Evolutionary conservation across 2,113 vertebrate genomes (phyloP).

Genomic region (Pycnonotus jocosus): DNA sequence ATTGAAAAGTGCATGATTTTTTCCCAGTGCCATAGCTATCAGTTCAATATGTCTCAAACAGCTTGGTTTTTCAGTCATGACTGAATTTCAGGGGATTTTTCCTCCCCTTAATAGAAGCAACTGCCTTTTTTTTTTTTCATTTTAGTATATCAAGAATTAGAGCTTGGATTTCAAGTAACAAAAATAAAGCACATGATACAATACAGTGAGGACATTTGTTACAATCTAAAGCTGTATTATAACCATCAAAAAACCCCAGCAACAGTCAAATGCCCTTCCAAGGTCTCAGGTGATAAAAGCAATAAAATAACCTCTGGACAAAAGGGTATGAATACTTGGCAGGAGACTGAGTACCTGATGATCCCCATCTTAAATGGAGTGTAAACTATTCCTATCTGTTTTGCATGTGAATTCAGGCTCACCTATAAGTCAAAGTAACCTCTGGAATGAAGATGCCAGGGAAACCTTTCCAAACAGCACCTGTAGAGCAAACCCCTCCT

Average conservation of each 20-base stretch:
- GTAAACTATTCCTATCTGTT: background rate
- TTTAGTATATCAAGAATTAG: background rate
- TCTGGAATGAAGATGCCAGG: background rate
- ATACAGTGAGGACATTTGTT: background rate
- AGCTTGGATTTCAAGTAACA: background rate
- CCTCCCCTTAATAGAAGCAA: background rate
- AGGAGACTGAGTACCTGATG: background rate
- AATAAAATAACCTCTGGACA: background rate
- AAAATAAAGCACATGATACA: background rate
- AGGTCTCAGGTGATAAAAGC: background rate
- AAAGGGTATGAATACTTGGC: background rate
- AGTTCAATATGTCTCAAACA: background rate
- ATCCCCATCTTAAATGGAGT: background rate
- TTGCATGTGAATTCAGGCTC: background rate
- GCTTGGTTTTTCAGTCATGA: background rate
- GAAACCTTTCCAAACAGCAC: background rate
- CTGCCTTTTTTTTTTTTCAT: background rate
- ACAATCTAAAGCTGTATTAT: background rate
- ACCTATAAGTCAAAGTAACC: background rate
- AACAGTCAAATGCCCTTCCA: background rate
- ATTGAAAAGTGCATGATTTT: rapidly evolving
- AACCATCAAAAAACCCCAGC: background rate
- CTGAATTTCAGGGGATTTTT: background rate
- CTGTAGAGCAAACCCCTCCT: background rate
- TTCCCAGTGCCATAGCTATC: background rate